phyloP scores from a whole-genome alignment of 2,888 invertebrate genomes.

The Rhaphigaster nebulosa region DNA sequence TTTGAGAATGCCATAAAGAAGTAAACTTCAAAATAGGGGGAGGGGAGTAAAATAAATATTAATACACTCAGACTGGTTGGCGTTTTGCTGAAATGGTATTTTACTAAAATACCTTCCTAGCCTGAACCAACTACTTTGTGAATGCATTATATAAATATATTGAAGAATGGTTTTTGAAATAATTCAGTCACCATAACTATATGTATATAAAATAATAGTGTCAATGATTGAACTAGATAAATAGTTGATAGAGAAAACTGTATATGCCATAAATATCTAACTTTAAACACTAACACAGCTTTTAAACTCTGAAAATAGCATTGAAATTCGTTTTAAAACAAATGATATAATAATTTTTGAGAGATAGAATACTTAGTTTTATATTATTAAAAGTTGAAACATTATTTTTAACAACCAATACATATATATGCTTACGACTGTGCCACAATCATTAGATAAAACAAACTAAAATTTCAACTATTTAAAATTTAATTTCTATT shows the following conservation, averaged over 20 bases:
- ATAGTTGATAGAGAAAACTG: constrained; percentile 15
- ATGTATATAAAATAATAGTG: not conserved
- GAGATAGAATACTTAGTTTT: constrained; percentile 11
- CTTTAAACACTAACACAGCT: constrained; percentile 22
- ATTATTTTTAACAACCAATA: not conserved
- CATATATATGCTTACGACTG: not conserved
- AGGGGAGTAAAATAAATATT: not conserved
- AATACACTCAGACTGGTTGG: not conserved
- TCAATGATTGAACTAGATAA: not conserved
- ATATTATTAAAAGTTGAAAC: not conserved
- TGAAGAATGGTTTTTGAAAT: not conserved
- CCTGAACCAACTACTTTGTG: not conserved
- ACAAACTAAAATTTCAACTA: not conserved
- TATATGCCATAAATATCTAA: constrained; percentile 23
- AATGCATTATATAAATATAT: not conserved
- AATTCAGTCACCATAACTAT: constrained; percentile 35
- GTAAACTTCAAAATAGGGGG: not conserved
- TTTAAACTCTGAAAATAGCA: constrained; percentile 34
- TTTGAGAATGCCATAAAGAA: not conserved
- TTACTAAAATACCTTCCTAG: not conserved
- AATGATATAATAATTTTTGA: not conserved
- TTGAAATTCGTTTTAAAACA: not conserved
- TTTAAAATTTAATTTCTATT: not conserved
- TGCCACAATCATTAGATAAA: constrained; percentile 48
- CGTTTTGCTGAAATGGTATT: not conserved